Percentiles rank a stretch among this genome's conserved stretches.
phyloP scores from a whole-genome alignment of 2,113 vertebrate genomes.

The Urocolius indicus region DNA sequence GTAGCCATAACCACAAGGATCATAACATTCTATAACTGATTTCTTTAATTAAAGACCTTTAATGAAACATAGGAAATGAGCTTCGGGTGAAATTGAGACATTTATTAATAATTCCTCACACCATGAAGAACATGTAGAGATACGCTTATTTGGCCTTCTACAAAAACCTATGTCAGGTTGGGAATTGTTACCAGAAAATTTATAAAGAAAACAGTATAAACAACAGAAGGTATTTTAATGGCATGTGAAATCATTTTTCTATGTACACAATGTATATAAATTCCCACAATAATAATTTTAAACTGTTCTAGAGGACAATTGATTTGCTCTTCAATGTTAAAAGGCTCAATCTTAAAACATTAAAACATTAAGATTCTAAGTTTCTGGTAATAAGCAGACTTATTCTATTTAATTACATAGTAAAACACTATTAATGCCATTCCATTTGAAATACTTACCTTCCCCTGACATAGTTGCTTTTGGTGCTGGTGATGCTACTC shows the following conservation, averaged over 20 bases:
- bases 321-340: background rate
- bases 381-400: background rate
- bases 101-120: background rate
- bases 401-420: background rate
- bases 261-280: background rate
- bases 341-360: background rate
- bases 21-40: background rate
- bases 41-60: background rate
- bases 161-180: background rate
- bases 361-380: background rate
- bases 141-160: background rate
- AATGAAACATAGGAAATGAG: background rate
- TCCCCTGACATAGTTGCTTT: slow-evolving; percentile 87
- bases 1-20: background rate
- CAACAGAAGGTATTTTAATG: background rate
- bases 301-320: background rate
- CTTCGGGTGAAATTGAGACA: background rate
- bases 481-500: slow-evolving; percentile 88
- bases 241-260: background rate
- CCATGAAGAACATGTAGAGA: background rate
- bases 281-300: background rate
- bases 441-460: slow-evolving; percentile 79
- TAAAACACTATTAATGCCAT: background rate
- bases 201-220: background rate
- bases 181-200: background rate